Conservation (phyloP, 23 tunicate genomes). For the Ascidia mentula region DNA sequence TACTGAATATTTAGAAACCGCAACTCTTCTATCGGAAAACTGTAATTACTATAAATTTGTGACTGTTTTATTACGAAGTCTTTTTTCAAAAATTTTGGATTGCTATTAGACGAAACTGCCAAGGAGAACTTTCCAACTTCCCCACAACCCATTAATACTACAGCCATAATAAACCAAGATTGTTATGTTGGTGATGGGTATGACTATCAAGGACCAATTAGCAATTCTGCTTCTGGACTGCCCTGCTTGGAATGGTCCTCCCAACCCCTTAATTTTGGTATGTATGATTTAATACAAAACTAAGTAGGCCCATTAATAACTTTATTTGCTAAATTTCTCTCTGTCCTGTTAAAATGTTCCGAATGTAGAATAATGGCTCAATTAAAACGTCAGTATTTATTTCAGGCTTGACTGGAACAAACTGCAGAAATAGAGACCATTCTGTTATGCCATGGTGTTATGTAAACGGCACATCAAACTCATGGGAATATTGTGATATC, state of each 20-base stretch:
- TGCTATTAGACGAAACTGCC: slow-evolving; percentile 53
- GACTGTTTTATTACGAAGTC: neutral
- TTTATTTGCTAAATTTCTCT: no score
- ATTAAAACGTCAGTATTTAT: no score
- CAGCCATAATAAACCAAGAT: slow-evolving; percentile 38
- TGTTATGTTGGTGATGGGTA: slow-evolving; percentile 76
- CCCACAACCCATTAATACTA: slow-evolving; percentile 36
- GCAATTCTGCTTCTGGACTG: slow-evolving; percentile 28
- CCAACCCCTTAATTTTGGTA: slow-evolving; percentile 45
- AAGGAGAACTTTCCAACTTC: slow-evolving; percentile 22
- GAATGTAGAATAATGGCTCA: no score
- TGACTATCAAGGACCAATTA: slow-evolving; percentile 43
- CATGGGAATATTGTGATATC: slow-evolving; percentile 88
- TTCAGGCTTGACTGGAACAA: slow-evolving; percentile 59
- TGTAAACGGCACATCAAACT: slow-evolving; percentile 24
- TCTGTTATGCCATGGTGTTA: slow-evolving; percentile 97
- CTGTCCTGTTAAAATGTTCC: no score
- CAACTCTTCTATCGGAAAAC: neutral
- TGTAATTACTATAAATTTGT: neutral
- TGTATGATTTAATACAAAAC: neutral
- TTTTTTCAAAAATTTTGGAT: neutral
- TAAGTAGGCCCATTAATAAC: no score
- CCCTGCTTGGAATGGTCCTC: slow-evolving; percentile 72
- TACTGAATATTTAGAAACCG: no score
- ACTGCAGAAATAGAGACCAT: slow-evolving; percentile 80